These are phyloP conservation scores for Pimephales promelas DNA, from an alignment of 2,113 vertebrate genomes.

Conservation along the genomic window DNA sequence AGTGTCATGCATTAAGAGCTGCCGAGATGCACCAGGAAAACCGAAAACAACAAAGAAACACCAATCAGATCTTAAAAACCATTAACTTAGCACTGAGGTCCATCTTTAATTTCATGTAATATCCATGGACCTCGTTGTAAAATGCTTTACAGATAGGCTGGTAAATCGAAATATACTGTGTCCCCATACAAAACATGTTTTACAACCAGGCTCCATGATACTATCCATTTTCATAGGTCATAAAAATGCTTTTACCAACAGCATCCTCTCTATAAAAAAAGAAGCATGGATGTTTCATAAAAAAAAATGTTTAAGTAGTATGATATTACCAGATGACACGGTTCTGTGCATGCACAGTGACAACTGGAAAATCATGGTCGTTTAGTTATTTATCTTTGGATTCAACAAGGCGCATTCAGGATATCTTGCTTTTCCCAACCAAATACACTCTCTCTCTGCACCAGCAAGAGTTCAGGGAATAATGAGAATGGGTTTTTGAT, in stretches of 20 bases:
- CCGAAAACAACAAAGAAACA: background rate
- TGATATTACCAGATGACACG: background rate
- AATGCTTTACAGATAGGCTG: background rate
- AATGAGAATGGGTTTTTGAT: conserved; percentile 33
- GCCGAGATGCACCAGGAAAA: background rate
- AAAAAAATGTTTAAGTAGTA: background rate
- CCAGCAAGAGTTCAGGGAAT: background rate
- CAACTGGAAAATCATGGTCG: conserved; percentile 5
- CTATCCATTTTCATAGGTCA: background rate
- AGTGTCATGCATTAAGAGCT: conserved; percentile 31
- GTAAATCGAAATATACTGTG: background rate
- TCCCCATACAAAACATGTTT: conserved; percentile 18
- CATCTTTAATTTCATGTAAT: conserved; percentile 16
- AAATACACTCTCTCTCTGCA: background rate
- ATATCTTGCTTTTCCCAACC: background rate
- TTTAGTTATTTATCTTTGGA: background rate
- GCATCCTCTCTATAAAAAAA: conserved; percentile 19
- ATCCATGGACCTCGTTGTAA: conserved; percentile 12
- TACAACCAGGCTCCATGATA: conserved; percentile 19
- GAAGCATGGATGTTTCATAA: background rate
- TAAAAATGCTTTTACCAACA: conserved; percentile 43
- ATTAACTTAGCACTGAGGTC: background rate
- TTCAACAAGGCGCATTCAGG: conserved; percentile 10
- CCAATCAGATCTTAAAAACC: background rate
- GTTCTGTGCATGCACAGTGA: conserved; percentile 44